These are phyloP conservation scores for Zosterops pallidus DNA, from an alignment of 2,113 vertebrate species.

Conservation along the genomic window DNA sequence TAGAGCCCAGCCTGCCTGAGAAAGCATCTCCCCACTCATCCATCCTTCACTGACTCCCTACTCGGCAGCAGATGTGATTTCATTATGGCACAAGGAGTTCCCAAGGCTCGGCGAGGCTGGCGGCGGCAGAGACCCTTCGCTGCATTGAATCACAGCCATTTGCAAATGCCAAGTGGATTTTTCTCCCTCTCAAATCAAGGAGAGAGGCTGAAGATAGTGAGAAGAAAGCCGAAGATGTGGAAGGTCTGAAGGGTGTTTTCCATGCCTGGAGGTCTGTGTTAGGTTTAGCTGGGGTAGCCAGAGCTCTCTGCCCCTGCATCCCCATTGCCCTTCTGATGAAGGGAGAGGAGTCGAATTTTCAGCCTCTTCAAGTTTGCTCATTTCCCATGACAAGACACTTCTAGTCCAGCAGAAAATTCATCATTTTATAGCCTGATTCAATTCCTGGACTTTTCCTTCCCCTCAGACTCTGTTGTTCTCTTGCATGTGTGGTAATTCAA, in stretches of 20 bases:
- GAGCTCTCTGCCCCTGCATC: not conserved
- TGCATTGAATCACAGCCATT: constrained; percentile 18
- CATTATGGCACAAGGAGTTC: constrained; percentile 12
- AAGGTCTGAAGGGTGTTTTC: not conserved
- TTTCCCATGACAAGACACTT: not conserved
- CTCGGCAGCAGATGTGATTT: not conserved
- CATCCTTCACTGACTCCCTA: constrained; percentile 5
- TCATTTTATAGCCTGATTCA: not conserved
- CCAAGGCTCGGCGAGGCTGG: constrained; percentile 2
- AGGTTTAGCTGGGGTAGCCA: not conserved
- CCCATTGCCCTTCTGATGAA: not conserved
- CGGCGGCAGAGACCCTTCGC: not conserved
- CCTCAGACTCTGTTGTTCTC: not conserved
- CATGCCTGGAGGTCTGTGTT: not conserved
- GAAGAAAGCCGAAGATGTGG: not conserved
- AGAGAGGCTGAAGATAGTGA: not conserved
- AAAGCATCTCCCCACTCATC: constrained; percentile 18
- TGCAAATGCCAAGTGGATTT: constrained; percentile 15
- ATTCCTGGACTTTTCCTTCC: not conserved
- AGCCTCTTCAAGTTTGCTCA: not conserved
- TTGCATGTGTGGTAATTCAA: not conserved
- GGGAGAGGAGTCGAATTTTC: not conserved
- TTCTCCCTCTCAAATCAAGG: not conserved
- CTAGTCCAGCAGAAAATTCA: not conserved
- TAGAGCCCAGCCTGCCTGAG: constrained; percentile 18